phyloP scores from a whole-genome alignment of 2,113 vertebrate species.

The Melanocharis versteri region DNA sequence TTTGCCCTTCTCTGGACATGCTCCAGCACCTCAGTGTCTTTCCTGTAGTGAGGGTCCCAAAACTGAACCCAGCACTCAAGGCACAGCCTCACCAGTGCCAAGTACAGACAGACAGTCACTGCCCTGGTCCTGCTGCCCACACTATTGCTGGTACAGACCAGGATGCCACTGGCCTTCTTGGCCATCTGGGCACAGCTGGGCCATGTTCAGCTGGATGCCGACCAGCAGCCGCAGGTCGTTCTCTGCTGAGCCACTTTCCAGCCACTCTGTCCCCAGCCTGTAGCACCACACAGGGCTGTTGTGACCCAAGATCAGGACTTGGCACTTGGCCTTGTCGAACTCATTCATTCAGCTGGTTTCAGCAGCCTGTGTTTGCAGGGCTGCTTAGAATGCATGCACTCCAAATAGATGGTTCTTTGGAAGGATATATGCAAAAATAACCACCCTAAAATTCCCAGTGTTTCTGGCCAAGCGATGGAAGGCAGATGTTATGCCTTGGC shows the following conservation, averaged over 20 bases:
- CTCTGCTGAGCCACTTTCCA: not conserved
- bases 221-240: not conserved
- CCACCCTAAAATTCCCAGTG: not conserved
- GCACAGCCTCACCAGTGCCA: too few species aligned
- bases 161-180: not conserved
- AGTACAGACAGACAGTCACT: not conserved
- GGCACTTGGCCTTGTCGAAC: too few species aligned
- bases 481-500: not conserved
- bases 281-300: not conserved
- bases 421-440: not conserved
- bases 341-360: not conserved
- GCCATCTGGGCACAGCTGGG: not conserved
- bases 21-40: not conserved
- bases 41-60: not conserved
- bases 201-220: not conserved
- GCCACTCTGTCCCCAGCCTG: not conserved
- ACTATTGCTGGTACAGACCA: not conserved
- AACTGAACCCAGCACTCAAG: not conserved
- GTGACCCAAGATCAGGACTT: not conserved
- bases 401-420: not conserved
- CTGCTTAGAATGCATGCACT: not conserved
- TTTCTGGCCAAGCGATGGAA: not conserved
- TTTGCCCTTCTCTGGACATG: accelerated
- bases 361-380: not conserved
- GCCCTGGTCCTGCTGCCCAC: not conserved